Base-by-base conservation (phyloP, 2,888 invertebrate species). In the Lasioglossum oenotherae region DNA sequence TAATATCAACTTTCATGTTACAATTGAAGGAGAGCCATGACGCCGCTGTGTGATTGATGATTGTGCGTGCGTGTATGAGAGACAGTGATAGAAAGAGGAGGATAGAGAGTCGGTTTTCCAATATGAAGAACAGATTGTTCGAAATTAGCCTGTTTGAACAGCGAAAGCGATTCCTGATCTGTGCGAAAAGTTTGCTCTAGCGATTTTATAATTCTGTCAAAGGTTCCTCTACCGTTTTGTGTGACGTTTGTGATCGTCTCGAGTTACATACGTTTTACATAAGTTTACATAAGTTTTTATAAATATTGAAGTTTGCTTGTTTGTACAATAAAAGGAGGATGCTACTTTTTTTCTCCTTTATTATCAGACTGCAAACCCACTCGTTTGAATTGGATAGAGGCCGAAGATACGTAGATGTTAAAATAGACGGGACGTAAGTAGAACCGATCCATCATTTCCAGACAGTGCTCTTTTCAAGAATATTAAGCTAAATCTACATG, bases 1-100 rank as follows among this genome's bases (percentile, higher is more conserved):
- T 90, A 88, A 88, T 84, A 87, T 78, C 81, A 87, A 74, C 84
- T 83, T 88, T 89, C 79, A 85, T 72, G 86, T 87, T 84, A 84
- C 72, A 75, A 46, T 78, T 77, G 82, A 73, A 74, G n/a, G 38
- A 76, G 57, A 31, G 12, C 72, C 12, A 38, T 57, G 38, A 82
- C 14, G 31, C 73, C 73, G 79, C 75, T 80, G 49, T 74, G 78
- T 84, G 84, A 75, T 64, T 64, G 12, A 72, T 79, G 83, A 83
- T 82, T 60, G 76, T 64, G 77, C n/a, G 77, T 71, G 83, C 86
- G 60, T 80, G 73, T 67, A 77, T 86, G 69, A 72, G 77, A 46
- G 71, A 57, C 31, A 31, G 64, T 67, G 49, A n/a, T 19, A 71
- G 41, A 46, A 73, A 74, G 35, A 46, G 23, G n/a, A 31, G 23